Base-by-base conservation (phyloP, 2,797 vertebrate species). In the Tapirus indicus region DNA sequence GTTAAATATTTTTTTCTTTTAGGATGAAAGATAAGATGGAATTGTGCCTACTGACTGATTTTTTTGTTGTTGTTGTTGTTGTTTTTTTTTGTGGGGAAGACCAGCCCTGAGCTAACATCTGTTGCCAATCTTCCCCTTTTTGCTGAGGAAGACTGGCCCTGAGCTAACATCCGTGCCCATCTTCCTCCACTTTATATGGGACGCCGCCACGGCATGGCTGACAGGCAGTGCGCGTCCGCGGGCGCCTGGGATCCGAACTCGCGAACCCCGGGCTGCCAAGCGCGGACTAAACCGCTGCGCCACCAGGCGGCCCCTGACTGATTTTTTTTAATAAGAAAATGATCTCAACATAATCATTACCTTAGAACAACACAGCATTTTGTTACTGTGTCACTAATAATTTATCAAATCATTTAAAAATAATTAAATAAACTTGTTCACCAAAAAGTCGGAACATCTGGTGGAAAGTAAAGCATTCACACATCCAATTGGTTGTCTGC, bases 271-370 rank as follows among this genome's bases (percentile, higher is more conserved):
- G 47, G 47, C 47, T 10, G 11, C 47, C 44, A n/a, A n/a, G n/a
- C n/a, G n/a, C n/a, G n/a, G n/a, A n/a, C 47, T 47, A 8, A 47
- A 47, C 47, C 4, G 47, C 47, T 47, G 47, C 8, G 47, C 47
- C 47, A 47, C 8, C 8, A 2, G 47, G 8, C 8, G 47, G 47
- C 8, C 47, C 2, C 47, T 47, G 47, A n/a, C n/a, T n/a, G n/a
- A 47, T 75, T 38, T 49, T 62, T 83, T 90, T 35, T 4, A 95
- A 62, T 71, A 92, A 68, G 25, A 93, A 90, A 94, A 85, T 82
- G 1, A 79, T 77, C 62, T 80, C 32, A 66, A 49, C 13, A 68
- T 47, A 77, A 72, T 66, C 35, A 41, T 79, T 75, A 54, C 38
- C 41, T 58, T 86, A 20, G 32, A 58, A n/a, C 0, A n/a, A 20